Base-by-base conservation (phyloP, 2,888 invertebrate species). In the Pachycephus smyrnensis region DNA sequence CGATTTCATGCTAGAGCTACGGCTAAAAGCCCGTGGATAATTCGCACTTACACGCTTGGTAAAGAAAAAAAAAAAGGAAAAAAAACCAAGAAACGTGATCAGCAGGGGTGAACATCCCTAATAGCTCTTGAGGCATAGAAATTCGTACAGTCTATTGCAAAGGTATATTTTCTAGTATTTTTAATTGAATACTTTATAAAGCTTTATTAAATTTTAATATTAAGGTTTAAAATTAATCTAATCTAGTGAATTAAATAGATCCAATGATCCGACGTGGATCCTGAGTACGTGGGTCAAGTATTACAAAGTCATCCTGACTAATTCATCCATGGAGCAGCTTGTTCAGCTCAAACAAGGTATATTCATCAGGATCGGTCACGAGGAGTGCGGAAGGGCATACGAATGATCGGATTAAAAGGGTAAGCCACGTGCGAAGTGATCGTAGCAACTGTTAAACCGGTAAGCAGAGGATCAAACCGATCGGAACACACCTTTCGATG, bases 21-120 rank as follows among this genome's bases (percentile, higher is more conserved):
- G 81, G 84, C 86, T 90, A 89, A 90, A 89, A 89, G 90, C 86
- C 86, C 86, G 85, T 88, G 84, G 87, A 90, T 90, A 89, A 90
- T 90, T 87, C 84, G 82, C 74, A 78, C 55, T 79, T 73, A 85
- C 88, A 86, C 89, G 88, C 89, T 88, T 90, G 32, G 71, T 33
- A 11, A 71, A 11, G 69, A 32, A 69, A 31, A 12, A 31, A 71
- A 69, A 15, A 1, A 31, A 23, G 11, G 12, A 33, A 31, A 15
- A 0, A 71, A 32, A 33, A 71, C 12, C 32, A 33, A 33, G n/a
- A 71, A 31, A 71, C 32, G 31, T 23, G 23, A 55, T 23, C 23
- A 9, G 55, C 55, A 23, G 55, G 23, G 23, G 15, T 9, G 23
- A 55, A 55, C 9, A 55, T 55, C 23, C 55, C 55, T 55, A 6